A percentile compares a stretch with the other conserved stretches of the same genome.
phyloP scores from a whole-genome alignment of 2,797 vertebrate genomes.

The Cryptoprocta ferox region DNA sequence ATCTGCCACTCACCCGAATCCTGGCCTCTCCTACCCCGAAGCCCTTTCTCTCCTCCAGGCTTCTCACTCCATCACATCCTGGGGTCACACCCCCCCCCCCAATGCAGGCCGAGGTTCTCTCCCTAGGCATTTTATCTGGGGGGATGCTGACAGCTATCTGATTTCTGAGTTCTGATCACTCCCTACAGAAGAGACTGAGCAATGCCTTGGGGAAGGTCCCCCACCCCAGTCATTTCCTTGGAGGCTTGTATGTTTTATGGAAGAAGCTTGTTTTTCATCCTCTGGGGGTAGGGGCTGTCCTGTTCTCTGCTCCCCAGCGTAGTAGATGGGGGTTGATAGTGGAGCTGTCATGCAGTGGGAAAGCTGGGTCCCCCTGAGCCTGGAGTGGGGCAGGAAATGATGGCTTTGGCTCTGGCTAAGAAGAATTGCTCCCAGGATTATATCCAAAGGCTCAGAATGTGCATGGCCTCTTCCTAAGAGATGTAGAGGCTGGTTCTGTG shows the following conservation, averaged over 20 bases:
- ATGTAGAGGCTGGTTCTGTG: neutral
- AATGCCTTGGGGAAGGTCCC: neutral
- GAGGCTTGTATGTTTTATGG: too few species aligned
- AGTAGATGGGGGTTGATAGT: neutral
- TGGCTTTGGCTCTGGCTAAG: neutral
- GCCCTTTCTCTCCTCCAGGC: neutral
- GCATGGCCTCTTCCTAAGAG: neutral
- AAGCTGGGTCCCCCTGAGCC: neutral
- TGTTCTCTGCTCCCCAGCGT: neutral
- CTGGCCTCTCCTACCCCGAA: neutral
- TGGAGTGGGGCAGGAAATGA: neutral
- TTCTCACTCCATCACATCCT: neutral
- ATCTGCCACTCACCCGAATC: neutral
- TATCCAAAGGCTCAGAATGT: neutral
- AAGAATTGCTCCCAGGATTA: neutral
- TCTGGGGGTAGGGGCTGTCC: neutral
- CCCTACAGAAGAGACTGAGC: neutral
- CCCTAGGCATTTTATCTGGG: neutral
- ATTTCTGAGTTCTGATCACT: neutral
- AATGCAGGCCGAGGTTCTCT: neutral
- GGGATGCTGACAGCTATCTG: too few species aligned
- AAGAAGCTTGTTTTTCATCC: neutral
- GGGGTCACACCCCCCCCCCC: neutral
- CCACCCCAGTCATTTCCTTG: too few species aligned
- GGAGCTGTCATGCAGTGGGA: neutral